Evolutionary conservation across 2,113 vertebrate species (phyloP), one percentile per base, ranked within the genome.

Genomic region (Ardeotis arabs): DNA sequence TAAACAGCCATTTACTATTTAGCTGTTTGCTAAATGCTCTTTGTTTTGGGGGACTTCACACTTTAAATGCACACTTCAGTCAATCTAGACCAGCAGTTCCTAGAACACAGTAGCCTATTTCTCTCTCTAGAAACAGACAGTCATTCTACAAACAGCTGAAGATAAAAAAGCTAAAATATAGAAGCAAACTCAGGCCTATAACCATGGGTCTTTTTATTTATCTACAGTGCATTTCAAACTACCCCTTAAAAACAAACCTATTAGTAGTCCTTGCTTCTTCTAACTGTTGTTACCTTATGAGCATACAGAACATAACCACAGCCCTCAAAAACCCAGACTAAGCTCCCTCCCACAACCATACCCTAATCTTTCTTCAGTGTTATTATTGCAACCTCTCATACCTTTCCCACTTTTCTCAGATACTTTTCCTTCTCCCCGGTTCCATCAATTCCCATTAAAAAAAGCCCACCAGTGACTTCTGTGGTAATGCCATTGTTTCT

Each of bases 81-180:
- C 86, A 27, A 67, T 87, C 73, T 45, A 95, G 83, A 84, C 28
- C 80, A 90, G 76, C 83, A 76, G 68, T 13, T 90, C 80, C 86
- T 67, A 52, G 80, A 95, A 78, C 81, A 92, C 75, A 95, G 94
- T 44, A 94, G 93, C 85, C 89, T 41, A 27, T 93, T 96, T 92
- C 85, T 95, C 81, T n/a, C 90, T 56, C 76, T 11, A 35, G 41
- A 90, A 59, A 84, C n/a, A 96, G 82, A 14, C 72, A 84, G 24
- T 15, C 69, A 68, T 75, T 87, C 90, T 90, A 52, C 84, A 60
- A 72, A 28, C 7, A 8, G 85, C 78, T 82, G 62, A 89, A 82
- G 33, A 75, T 8, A 41, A 37, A 33, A 68, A 45, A 74, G 68
- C 76, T 86, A 19, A 62, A 89, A 63, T 1, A 45, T 55, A 93